These are phyloP conservation scores for Campylomormyrus tamandua DNA, from an alignment of 2,113 vertebrate species.

Conservation along the genomic window DNA sequence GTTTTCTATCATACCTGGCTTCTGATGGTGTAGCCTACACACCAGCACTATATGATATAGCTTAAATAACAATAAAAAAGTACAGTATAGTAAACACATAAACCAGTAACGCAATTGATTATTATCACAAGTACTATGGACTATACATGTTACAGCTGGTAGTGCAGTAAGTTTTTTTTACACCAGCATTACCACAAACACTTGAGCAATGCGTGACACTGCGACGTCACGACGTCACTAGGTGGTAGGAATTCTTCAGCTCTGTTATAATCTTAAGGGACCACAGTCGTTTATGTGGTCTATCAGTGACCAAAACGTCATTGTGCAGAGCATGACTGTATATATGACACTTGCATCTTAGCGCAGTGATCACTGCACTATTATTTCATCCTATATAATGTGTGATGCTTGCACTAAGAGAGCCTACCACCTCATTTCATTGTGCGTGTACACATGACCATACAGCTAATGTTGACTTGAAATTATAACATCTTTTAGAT, in stretches of 20 bases:
- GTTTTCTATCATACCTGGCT: too few relatives aligned
- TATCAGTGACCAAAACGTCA: neutral
- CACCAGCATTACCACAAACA: too few relatives aligned
- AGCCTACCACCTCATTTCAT: neutral
- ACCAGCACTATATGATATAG: neutral
- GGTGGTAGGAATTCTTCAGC: neutral
- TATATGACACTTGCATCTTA: neutral
- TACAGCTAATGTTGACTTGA: neutral
- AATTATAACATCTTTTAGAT: neutral
- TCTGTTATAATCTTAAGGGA: too few relatives aligned
- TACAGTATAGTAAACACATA: neutral
- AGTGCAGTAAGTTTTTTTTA: too few relatives aligned
- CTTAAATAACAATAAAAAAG: neutral
- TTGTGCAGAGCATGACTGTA: neutral
- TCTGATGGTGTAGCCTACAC: neutral
- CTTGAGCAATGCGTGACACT: too few relatives aligned
- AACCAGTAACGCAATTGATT: neutral
- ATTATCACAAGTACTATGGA: neutral
- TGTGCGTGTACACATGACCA: neutral
- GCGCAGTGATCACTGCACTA: neutral
- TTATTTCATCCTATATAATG: neutral
- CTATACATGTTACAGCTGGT: neutral
- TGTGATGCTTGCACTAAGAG: neutral
- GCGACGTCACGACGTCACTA: neutral
- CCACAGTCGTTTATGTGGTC: too few relatives aligned